A percentile compares a stretch with the other conserved stretches of the same genome.
phyloP scores from a whole-genome alignment of 2,888 invertebrate genomes.

The Amblyjoppa proteus region DNA sequence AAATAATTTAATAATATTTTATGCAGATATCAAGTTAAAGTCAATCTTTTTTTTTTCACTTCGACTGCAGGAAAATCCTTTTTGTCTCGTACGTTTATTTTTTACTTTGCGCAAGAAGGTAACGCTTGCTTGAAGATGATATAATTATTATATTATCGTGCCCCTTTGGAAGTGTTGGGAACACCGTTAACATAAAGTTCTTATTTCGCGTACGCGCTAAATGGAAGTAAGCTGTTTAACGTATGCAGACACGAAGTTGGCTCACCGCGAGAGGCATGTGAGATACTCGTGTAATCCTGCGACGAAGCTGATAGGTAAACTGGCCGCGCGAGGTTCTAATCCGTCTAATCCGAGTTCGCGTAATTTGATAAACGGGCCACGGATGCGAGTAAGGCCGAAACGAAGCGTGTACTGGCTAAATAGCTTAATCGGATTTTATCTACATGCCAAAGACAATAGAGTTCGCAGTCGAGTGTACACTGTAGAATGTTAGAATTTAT shows the following conservation, averaged over 20 bases:
- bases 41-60: too few species aligned
- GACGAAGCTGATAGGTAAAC: slow-evolving; percentile 47
- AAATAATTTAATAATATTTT: too few species aligned
- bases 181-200: slow-evolving; percentile 12
- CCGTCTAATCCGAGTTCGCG: slow-evolving; percentile 65
- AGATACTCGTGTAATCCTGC: slow-evolving; percentile 60
- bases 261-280: slow-evolving; percentile 53
- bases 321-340: slow-evolving; percentile 44
- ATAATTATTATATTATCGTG: slow-evolving; percentile 15
- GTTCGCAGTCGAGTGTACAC: slow-evolving; percentile 44
- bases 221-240: slow-evolving; percentile 30
- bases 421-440: slow-evolving; percentile 64
- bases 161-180: slow-evolving; percentile 50
- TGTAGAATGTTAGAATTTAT: slow-evolving; percentile 19
- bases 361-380: slow-evolving; percentile 63
- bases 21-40: too few species aligned
- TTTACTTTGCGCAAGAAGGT: slow-evolving; percentile 5
- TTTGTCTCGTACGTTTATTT: too few species aligned
- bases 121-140: not conserved
- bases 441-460: slow-evolving; percentile 51
- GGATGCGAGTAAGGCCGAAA: slow-evolving; percentile 18
- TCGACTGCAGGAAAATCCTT: too few species aligned
- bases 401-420: slow-evolving; percentile 11
- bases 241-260: slow-evolving; percentile 43
- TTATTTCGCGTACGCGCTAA: slow-evolving; percentile 24